Percentiles rank a stretch among this genome's conserved stretches.
Conservation (phyloP, 2,797 vertebrate genomes). For the Diplodus sargus region DNA sequence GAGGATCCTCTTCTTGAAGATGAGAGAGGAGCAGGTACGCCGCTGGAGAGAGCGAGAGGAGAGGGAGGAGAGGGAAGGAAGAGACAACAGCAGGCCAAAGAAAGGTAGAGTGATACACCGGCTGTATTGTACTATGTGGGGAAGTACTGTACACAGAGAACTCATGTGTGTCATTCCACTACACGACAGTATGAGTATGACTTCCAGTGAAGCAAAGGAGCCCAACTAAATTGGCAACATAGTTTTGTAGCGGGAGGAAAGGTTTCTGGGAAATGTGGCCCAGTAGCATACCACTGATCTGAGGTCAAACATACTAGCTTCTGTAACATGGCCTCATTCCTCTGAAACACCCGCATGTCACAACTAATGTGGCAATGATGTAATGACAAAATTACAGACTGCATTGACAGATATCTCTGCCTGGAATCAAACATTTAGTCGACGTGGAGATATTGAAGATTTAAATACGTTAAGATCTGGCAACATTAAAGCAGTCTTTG, state of each 20-base stretch:
- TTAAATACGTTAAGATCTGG: neutral
- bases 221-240: neutral
- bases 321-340: neutral
- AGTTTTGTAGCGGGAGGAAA: constrained; percentile 9
- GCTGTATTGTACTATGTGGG: neutral
- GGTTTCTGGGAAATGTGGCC: constrained; percentile 18
- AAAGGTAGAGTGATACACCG: constrained; percentile 76
- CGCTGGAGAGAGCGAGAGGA: constrained; percentile 85
- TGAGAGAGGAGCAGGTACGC: constrained; percentile 88
- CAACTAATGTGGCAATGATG: neutral
- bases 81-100: constrained; percentile 45
- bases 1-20: constrained; percentile 86
- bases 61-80: constrained; percentile 69
- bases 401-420: neutral
- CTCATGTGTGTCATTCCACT: neutral
- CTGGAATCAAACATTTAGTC: neutral
- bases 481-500: neutral
- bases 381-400: neutral
- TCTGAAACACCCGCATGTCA: neutral
- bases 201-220: neutral
- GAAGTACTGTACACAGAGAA: neutral
- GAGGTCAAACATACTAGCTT: neutral
- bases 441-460: neutral
- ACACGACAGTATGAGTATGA: neutral
- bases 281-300: neutral